Base-by-base conservation (phyloP, 2,113 vertebrate genomes). In the Phycodurus eques region DNA sequence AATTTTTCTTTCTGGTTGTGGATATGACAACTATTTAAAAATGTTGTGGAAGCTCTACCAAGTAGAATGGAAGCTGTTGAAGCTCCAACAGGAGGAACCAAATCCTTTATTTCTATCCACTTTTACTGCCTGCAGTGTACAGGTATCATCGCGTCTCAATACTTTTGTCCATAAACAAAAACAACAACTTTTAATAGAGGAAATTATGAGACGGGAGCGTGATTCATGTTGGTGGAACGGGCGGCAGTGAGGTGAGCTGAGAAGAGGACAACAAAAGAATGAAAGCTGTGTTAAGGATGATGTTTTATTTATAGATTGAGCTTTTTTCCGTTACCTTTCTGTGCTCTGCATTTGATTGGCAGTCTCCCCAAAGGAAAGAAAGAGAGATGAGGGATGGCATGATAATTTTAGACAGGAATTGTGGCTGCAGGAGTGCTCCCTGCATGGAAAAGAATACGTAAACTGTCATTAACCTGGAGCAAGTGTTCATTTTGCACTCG, bases 251-350 rank as follows among this genome's bases (percentile, higher is more conserved):
- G 39, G 51, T 49, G 57, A 71, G 68, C 78, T n/a, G 22, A 75
- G 53, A 82, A 71, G 66, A 76, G 72, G 79, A 80, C 72, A 44
- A 70, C 72, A 75, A 74, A 76, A 72, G 80, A 80, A 85, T 17
- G 60, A 77, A 85, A 85, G 83, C 86, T 88, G 86, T 91, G 88
- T 85, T 74, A 85, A 87, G 90, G 84, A 90, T 91, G 89, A 90
- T 91, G 86, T 86, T 82, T 90, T 93, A 92, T 92, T 92, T 92
- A 91, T 92, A 88, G 79, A 75, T 68, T 51, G 42, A 78, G 72
- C 68, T 35, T 42, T 68, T 64, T 78, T 83, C 80, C 78, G 78
- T 77, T 83, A 59, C 31, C 31, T 33, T 76, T 63, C 70, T 71
- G 76, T 72, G 66, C 71, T 43, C 72, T 56, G 72, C 65, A 74